phyloP scores from a whole-genome alignment of 2,113 vertebrate species.

The Pyrgilauda ruficollis region DNA sequence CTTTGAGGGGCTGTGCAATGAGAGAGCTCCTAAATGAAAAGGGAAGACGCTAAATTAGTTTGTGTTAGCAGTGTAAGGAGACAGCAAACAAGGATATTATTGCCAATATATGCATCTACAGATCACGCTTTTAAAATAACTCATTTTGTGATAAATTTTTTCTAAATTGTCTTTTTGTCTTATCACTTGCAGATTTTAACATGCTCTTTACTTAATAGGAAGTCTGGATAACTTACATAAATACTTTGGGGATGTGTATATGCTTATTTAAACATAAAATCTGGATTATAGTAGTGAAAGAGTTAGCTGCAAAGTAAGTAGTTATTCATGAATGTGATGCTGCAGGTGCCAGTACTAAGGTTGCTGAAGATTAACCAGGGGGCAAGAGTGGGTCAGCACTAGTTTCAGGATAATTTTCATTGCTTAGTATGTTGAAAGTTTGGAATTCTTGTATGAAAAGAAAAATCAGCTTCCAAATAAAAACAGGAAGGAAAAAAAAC shows the following conservation, averaged over 20 bases:
- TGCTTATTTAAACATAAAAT: neutral
- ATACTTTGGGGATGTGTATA: neutral
- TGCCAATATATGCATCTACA: neutral
- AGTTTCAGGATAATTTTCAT: neutral
- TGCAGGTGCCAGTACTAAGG: neutral
- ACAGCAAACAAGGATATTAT: neutral
- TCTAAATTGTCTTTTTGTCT: neutral
- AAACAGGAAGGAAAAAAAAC: neutral
- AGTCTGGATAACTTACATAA: neutral
- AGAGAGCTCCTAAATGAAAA: neutral
- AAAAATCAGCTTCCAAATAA: neutral
- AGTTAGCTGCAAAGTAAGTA: neutral
- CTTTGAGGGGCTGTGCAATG: neutral
- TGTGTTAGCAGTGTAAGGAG: neutral
- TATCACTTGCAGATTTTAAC: neutral
- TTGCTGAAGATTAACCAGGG: neutral
- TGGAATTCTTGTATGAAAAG: neutral
- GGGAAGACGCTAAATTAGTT: neutral
- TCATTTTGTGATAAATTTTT: neutral
- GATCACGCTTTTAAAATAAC: neutral
- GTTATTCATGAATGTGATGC: neutral
- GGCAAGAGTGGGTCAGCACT: neutral
- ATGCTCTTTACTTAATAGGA: neutral
- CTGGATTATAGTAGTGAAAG: neutral
- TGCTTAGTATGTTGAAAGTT: neutral